Percentiles rank a stretch among this genome's conserved stretches.
Conservation (phyloP, 2,888 invertebrate species). For the Chalcis sispes region DNA sequence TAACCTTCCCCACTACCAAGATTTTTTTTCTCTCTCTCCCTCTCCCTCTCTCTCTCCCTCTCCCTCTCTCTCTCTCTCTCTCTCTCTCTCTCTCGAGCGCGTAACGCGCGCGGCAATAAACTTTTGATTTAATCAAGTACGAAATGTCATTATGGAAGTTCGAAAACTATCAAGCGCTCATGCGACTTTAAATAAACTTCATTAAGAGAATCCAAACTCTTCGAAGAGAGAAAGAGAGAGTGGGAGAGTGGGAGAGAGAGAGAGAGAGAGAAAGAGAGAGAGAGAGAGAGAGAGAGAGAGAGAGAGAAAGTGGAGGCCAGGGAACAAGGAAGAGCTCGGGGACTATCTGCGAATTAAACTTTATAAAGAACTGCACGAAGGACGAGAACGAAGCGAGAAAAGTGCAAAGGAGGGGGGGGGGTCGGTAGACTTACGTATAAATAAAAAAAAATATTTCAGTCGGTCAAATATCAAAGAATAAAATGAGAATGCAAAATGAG, state of each 20-base stretch:
- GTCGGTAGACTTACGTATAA: conserved; percentile 23
- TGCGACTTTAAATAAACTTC: conserved; percentile 57
- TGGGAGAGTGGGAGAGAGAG: too few relatives aligned
- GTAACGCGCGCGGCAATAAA: conserved; percentile 38
- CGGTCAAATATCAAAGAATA: background rate
- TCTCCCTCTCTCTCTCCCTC: too few relatives aligned
- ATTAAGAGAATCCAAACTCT: conserved; percentile 56
- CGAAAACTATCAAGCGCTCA: conserved; percentile 52
- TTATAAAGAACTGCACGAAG: conserved; percentile 37
- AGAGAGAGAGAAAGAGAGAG: too few relatives aligned
- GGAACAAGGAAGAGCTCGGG: conserved; percentile 6
- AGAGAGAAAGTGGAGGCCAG: too few relatives aligned
- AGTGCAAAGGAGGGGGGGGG: background rate
- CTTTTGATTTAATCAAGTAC: conserved; percentile 56
- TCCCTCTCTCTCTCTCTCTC: too few relatives aligned
- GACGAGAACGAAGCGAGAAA: background rate
- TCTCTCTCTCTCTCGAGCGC: too few relatives aligned
- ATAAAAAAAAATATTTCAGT: conserved; percentile 47
- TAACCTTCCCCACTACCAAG: too few relatives aligned
- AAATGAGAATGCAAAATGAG: background rate
- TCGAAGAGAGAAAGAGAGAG: background rate
- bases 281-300: background rate
- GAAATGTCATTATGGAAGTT: conserved; percentile 55
- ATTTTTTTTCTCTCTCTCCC: too few relatives aligned
- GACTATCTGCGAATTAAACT: conserved; percentile 52